phyloP scores from a whole-genome alignment of 2,888 invertebrate species.

The Heteropelma amictum region DNA sequence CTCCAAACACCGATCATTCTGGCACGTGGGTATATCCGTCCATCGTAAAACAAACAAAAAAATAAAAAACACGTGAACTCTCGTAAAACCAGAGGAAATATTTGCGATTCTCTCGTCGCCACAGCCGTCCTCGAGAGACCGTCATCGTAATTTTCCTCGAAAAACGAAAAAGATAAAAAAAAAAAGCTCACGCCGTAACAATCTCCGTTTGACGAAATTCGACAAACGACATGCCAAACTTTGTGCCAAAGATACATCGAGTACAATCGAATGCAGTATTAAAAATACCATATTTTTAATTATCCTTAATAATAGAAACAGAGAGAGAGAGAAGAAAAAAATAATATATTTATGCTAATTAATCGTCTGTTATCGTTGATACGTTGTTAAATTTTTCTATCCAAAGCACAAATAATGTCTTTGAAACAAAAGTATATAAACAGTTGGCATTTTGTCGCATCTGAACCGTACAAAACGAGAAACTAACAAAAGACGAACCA shows the following conservation, averaged over 20 bases:
- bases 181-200: no score
- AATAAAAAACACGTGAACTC: no score
- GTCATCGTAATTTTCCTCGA: not conserved
- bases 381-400: conserved; percentile 44
- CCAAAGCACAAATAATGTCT: not conserved
- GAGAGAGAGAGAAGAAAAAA: conserved; percentile 1
- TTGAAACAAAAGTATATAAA: not conserved
- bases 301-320: conserved; percentile 5
- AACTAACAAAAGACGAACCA: not conserved
- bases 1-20: no score
- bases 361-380: conserved; percentile 35
- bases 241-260: conserved; percentile 62
- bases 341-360: conserved; percentile 46
- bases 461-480: not conserved
- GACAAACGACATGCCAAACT: conserved; percentile 56
- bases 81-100: no score
- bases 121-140: no score
- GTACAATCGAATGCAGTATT: conserved; percentile 60
- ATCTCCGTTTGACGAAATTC: no score
- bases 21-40: no score
- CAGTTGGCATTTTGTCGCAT: no score
- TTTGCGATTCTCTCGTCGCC: no score
- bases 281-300: conserved; percentile 30
- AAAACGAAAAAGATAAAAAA: conserved; percentile 7
- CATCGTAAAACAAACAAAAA: no score